These are phyloP conservation scores for Ancistrus triradiatus DNA, from an alignment of 2,113 vertebrate genomes.

Conservation along the genomic window DNA sequence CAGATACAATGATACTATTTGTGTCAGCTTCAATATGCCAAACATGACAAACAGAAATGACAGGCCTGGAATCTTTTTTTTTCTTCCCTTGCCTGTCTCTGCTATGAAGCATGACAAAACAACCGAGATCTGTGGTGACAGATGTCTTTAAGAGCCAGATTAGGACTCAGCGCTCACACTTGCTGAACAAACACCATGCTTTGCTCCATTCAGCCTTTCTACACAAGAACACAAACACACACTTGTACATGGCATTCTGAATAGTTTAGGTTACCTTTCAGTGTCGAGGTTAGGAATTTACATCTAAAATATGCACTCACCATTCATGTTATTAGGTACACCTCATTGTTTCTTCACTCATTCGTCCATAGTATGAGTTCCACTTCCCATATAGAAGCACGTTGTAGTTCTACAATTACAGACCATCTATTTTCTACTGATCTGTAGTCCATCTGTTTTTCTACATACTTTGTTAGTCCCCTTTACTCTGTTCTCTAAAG, in stretches of 20 bases:
- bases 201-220: constrained; percentile 46
- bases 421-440: no score
- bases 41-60: constrained; percentile 68
- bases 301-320: no score
- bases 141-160: constrained; percentile 77
- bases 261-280: no score
- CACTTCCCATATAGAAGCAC: no score
- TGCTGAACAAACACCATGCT: constrained; percentile 68
- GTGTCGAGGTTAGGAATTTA: no score
- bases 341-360: no score
- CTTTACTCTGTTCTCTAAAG: no score
- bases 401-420: no score
- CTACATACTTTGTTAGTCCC: no score
- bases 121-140: constrained; percentile 75
- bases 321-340: no score
- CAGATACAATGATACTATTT: constrained; percentile 66
- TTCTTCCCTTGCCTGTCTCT: constrained; percentile 55
- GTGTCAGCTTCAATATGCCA: constrained; percentile 71
- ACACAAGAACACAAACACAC: constrained; percentile 37
- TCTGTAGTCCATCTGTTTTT: no score
- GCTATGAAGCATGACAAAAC: constrained; percentile 74
- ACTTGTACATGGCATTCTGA: constrained; percentile 14
- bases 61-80: constrained; percentile 60
- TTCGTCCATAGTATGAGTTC: no score
- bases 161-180: constrained; percentile 66